A percentile compares a stretch with the other conserved stretches of the same genome.
Evolutionary conservation across 2,888 invertebrate genomes (phyloP).

Genomic region (Tanypteryx hageni): DNA sequence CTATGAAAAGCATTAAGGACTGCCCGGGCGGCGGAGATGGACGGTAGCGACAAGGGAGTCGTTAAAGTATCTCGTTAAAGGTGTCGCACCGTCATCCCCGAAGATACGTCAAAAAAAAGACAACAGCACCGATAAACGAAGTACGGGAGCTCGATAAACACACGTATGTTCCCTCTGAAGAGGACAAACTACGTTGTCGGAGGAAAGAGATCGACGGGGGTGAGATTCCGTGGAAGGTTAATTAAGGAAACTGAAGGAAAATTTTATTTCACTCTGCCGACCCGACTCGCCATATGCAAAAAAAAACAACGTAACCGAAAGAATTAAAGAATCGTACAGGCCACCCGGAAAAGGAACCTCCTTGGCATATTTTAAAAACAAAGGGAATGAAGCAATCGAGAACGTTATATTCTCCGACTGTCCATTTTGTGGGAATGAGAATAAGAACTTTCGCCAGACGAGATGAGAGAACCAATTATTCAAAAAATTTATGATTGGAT

Average conservation of each 20-base stretch:
- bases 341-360: constrained; percentile 37
- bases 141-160: not conserved
- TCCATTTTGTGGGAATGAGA: constrained; percentile 33
- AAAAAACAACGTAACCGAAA: not conserved
- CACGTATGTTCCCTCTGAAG: not conserved
- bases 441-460: not conserved
- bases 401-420: not conserved
- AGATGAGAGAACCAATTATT: not conserved
- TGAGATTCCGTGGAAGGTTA: not conserved
- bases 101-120: too few species aligned
- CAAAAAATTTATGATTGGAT: too few species aligned
- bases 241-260: not conserved
- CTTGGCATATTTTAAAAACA: constrained; percentile 44
- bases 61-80: not conserved
- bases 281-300: not conserved
- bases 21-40: not conserved
- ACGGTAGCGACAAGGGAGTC: not conserved
- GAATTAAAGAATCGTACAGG: not conserved
- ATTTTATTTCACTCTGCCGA: not conserved
- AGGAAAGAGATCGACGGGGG: not conserved
- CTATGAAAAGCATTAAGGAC: not conserved
- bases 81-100: not conserved
- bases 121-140: not conserved
- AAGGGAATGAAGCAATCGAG: constrained; percentile 1
- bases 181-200: not conserved